phyloP scores from a whole-genome alignment of 2,888 invertebrate genomes.

The Lasioglossum pauxillum region DNA sequence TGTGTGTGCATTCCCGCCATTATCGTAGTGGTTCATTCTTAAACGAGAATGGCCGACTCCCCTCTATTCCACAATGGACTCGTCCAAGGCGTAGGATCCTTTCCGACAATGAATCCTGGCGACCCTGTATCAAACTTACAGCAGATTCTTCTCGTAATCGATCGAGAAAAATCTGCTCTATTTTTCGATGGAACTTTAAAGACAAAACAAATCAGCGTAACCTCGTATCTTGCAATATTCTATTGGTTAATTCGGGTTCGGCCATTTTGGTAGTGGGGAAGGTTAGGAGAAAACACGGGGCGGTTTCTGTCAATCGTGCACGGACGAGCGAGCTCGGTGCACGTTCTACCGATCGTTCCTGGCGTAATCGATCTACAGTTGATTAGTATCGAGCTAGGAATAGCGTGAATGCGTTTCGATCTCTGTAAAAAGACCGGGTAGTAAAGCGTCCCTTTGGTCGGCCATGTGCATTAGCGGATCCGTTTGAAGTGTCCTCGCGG shows the following conservation, averaged over 20 bases:
- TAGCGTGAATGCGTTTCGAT: not conserved
- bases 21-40: slow-evolving; percentile 77
- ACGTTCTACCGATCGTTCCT: not conserved
- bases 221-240: slow-evolving; percentile 1
- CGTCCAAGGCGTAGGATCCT: slow-evolving; percentile 72
- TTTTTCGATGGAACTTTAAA: not conserved
- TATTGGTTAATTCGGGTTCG: slow-evolving; percentile 67
- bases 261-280: slow-evolving; percentile 78
- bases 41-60: slow-evolving; percentile 66
- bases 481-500: slow-evolving; percentile 74
- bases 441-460: slow-evolving; percentile 59
- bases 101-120: slow-evolving; percentile 15
- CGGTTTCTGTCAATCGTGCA: slow-evolving; percentile 33
- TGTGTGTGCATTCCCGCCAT: slow-evolving; percentile 79
- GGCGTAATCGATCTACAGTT: not conserved
- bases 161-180: slow-evolving; percentile 20
- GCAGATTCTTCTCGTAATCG: not conserved
- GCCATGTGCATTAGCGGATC: slow-evolving; percentile 73
- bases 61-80: slow-evolving; percentile 76
- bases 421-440: not conserved
- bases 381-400: not conserved
- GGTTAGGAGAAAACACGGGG: slow-evolving; percentile 55
- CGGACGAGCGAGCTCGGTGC: not conserved
- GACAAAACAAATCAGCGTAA: slow-evolving; percentile 13
- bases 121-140: not conserved